These are phyloP conservation scores for Gonioctena quinquepunctata DNA, from an alignment of 1,140 invertebrate genomes.

Conservation along the genomic window DNA sequence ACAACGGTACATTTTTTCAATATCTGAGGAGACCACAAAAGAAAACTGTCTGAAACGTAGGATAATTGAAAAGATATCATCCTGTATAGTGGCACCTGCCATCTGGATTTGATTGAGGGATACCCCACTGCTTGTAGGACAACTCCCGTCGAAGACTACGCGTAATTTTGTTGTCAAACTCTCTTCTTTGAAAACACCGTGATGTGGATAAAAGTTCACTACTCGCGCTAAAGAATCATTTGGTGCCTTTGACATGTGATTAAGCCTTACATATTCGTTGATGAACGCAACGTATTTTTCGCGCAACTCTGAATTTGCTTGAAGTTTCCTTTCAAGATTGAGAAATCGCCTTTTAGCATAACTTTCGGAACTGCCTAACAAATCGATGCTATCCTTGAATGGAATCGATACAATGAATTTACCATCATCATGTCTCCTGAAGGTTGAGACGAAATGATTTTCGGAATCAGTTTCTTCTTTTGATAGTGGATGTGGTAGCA, in stretches of 20 bases:
- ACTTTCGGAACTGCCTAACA: conserved; percentile 45
- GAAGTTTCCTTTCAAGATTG: conserved; percentile 40
- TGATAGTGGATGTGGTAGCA: background rate
- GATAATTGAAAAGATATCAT: conserved; percentile 52
- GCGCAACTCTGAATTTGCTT: conserved; percentile 36
- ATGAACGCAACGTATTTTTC: conserved; percentile 45
- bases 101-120: conserved; percentile 41
- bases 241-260: conserved; percentile 32
- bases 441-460: conserved; percentile 39
- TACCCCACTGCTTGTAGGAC: conserved; percentile 34
- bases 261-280: conserved; percentile 46
- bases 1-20: conserved; percentile 55
- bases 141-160: conserved; percentile 48
- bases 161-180: conserved; percentile 42
- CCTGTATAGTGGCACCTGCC: conserved; percentile 44
- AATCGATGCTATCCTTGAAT: conserved; percentile 32
- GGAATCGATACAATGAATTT: conserved; percentile 49
- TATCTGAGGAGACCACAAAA: conserved; percentile 53
- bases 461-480: conserved; percentile 28
- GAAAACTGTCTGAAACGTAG: conserved; percentile 53
- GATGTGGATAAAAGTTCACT: conserved; percentile 49
- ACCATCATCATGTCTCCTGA: conserved; percentile 30
- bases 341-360: conserved; percentile 44
- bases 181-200: conserved; percentile 36
- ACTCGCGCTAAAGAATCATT: background rate